These are phyloP conservation scores for Numenius phaeopus DNA, from an alignment of 2,797 vertebrate species.

Conservation along the genomic window DNA sequence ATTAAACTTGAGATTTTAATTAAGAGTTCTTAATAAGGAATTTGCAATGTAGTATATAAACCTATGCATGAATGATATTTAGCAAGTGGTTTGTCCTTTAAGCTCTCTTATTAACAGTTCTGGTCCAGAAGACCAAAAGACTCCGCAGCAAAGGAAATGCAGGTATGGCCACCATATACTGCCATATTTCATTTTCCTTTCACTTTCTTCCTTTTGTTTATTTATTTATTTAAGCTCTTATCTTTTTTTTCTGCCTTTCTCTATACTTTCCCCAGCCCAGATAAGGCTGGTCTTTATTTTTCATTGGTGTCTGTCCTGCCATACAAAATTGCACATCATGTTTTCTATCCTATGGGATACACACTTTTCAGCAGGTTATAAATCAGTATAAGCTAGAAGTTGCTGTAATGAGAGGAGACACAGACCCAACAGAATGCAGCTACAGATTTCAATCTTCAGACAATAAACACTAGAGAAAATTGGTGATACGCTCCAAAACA, in stretches of 20 bases:
- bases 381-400: neutral
- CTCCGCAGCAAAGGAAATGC: neutral
- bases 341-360: neutral
- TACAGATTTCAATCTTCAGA: neutral
- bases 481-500: neutral
- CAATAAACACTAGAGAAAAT: neutral
- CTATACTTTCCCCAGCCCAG: neutral
- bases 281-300: constrained; percentile 2
- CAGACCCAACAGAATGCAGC: neutral
- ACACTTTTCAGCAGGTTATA: neutral
- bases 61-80: neutral
- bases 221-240: neutral
- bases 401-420: constrained; percentile 2
- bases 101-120: neutral
- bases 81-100: neutral
- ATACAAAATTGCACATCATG: neutral
- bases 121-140: neutral
- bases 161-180: neutral
- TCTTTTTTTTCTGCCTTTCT: neutral
- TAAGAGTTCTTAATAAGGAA: neutral
- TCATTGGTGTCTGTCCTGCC: neutral
- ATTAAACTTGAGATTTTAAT: neutral
- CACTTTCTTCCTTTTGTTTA: neutral
- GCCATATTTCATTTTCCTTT: neutral
- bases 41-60: neutral